Percentiles rank a stretch among this genome's conserved stretches.
These are phyloP conservation scores for Ceriagrion tenellum DNA, from an alignment of 2,888 invertebrate species.

Conservation along the genomic window DNA sequence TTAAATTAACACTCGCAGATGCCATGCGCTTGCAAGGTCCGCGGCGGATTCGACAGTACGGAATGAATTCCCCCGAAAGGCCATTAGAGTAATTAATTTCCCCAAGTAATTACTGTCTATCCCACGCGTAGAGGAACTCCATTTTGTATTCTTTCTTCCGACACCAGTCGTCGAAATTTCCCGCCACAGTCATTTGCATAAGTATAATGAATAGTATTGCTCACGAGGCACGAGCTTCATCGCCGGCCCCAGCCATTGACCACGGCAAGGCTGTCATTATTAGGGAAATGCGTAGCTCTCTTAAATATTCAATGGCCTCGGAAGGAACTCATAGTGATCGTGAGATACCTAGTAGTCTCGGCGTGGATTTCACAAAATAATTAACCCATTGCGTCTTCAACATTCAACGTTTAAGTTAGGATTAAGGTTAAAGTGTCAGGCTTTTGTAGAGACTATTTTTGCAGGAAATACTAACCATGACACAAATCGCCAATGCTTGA, in stretches of 20 bases:
- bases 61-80: not conserved
- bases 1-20: too few relatives aligned
- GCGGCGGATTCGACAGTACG: not conserved
- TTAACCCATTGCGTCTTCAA: not conserved
- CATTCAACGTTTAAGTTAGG: not conserved
- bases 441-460: not conserved
- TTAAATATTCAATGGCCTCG: slow-evolving; percentile 6
- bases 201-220: slow-evolving; percentile 16
- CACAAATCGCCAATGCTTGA: too few relatives aligned
- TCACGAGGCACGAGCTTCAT: not conserved
- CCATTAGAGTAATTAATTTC: not conserved
- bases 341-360: not conserved
- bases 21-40: not conserved
- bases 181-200: not conserved
- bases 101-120: not conserved
- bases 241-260: not conserved
- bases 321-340: not conserved
- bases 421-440: not conserved
- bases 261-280: slow-evolving; percentile 4
- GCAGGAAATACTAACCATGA: not conserved
- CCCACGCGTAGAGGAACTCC: slow-evolving; percentile 3
- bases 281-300: not conserved
- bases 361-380: not conserved
- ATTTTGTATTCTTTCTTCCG: not conserved
- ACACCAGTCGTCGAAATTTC: not conserved